Conservation (phyloP, 2,113 vertebrate species). For the Eptesicus fuscus region DNA sequence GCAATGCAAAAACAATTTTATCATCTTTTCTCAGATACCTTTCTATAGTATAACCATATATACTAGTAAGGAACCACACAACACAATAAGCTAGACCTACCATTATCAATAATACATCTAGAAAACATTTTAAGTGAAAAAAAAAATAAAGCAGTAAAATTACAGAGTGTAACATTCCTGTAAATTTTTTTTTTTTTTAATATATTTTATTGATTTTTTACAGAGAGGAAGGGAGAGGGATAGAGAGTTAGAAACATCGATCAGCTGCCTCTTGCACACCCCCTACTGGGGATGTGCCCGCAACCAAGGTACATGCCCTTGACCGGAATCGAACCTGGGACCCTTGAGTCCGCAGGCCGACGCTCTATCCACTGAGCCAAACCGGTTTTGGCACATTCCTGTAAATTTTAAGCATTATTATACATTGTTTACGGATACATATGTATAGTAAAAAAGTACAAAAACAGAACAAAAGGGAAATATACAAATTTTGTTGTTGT, state of each 20-base stretch:
- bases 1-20: neutral
- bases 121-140: neutral
- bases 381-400: no score
- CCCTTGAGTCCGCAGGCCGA: no score
- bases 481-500: neutral
- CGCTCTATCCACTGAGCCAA: no score
- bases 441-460: neutral
- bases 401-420: conserved; percentile 2
- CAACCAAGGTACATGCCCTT: no score
- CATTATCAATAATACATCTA: neutral
- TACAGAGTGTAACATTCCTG: neutral
- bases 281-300: no score
- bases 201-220: no score
- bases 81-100: neutral
- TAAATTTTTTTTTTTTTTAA: no score
- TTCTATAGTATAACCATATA: neutral
- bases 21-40: neutral
- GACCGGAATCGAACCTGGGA: no score
- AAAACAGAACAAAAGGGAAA: neutral
- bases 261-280: no score
- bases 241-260: no score
- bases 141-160: neutral
- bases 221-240: no score
- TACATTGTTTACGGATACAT: neutral
- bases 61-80: neutral